phyloP scores from a whole-genome alignment of 2,797 vertebrate species.

The Mus caroli region DNA sequence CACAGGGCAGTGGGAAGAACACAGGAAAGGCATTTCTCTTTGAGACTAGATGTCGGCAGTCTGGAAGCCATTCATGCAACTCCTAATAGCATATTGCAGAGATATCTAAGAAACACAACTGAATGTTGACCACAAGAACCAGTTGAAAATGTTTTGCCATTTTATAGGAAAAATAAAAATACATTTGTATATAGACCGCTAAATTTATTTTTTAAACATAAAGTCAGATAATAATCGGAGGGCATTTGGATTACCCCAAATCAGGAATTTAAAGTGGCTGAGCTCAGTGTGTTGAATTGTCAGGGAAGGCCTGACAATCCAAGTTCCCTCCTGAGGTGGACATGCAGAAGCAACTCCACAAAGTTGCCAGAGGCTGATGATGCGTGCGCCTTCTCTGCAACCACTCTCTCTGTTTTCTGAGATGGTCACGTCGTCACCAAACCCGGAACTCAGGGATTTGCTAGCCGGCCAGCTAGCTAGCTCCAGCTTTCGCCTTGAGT shows the following conservation, averaged over 20 bases:
- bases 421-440: neutral
- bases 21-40: neutral
- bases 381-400: neutral
- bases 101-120: conserved; percentile 7
- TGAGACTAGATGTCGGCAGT: neutral
- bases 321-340: neutral
- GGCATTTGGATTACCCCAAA: conserved; percentile 3
- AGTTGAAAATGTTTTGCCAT: conserved; percentile 18
- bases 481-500: neutral
- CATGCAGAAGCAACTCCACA: neutral
- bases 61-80: neutral
- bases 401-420: neutral
- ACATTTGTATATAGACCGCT: neutral
- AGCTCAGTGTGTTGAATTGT: neutral
- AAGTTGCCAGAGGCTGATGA: neutral
- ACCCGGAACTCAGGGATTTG: neutral
- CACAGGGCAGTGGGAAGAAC: neutral
- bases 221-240: conserved; percentile 34
- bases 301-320: neutral
- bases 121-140: neutral
- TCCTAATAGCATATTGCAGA: neutral
- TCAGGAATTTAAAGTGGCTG: conserved; percentile 40
- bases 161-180: conserved; percentile 22
- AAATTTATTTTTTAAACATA: conserved; percentile 57
- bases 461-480: neutral